These are phyloP conservation scores for Caranx ignobilis DNA, from an alignment of 2,113 vertebrate species.

Conservation along the genomic window DNA sequence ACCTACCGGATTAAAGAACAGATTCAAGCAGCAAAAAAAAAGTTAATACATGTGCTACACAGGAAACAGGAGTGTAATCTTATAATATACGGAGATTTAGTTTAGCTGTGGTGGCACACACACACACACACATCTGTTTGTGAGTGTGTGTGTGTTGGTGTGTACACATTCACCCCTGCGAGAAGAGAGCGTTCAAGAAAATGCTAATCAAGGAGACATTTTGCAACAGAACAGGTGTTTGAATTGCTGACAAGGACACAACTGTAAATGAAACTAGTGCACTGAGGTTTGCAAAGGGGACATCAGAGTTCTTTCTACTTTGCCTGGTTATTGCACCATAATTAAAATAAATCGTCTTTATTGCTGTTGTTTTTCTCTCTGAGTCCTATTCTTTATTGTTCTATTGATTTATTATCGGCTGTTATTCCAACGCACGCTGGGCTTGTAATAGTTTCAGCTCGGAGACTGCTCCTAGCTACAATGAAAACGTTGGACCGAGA, in stretches of 20 bases:
- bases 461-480: slow-evolving; percentile 41
- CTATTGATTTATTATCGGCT: slow-evolving; percentile 73
- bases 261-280: slow-evolving; percentile 47
- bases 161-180: neutral
- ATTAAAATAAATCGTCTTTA: slow-evolving; percentile 77
- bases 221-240: slow-evolving; percentile 68
- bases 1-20: neutral
- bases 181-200: slow-evolving; percentile 44
- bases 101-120: neutral
- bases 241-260: slow-evolving; percentile 73
- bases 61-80: neutral
- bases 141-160: neutral
- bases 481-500: slow-evolving; percentile 47
- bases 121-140: neutral
- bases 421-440: slow-evolving; percentile 61
- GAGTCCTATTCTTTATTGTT: slow-evolving; percentile 56
- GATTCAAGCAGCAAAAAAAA: neutral
- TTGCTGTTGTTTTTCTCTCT: slow-evolving; percentile 60
- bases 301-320: slow-evolving; percentile 56
- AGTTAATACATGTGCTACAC: neutral
- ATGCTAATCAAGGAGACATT: slow-evolving; percentile 61
- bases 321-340: slow-evolving; percentile 64
- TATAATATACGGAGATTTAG: neutral
- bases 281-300: slow-evolving; percentile 52
- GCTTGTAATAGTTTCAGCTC: slow-evolving; percentile 65